These are phyloP conservation scores for Periphyllus acericola DNA, from an alignment of 2,888 invertebrate genomes.

Conservation along the genomic window DNA sequence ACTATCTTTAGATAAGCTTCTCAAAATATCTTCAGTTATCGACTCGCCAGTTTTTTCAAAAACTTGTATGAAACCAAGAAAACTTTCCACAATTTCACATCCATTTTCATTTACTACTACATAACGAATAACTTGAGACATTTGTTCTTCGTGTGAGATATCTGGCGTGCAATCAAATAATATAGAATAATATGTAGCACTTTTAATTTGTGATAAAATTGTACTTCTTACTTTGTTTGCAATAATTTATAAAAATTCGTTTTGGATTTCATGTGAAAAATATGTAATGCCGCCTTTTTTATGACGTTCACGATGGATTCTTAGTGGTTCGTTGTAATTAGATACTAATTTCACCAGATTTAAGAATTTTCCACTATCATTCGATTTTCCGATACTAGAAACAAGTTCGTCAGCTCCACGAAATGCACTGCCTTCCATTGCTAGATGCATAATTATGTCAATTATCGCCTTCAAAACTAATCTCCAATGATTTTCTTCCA, in stretches of 20 bases:
- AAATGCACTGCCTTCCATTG: too few relatives aligned
- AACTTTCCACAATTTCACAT: too few relatives aligned
- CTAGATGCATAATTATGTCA: too few relatives aligned
- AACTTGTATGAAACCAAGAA: background rate
- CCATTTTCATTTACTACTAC: too few relatives aligned
- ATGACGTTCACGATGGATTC: slow-evolving; percentile 6
- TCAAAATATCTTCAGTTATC: background rate
- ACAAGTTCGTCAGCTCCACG: slow-evolving; percentile 29
- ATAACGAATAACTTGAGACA: too few relatives aligned
- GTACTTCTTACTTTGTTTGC: slow-evolving; percentile 14
- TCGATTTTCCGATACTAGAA: slow-evolving; percentile 2
- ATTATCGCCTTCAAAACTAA: slow-evolving; percentile 12
- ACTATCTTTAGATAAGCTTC: background rate
- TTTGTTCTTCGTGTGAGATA: too few relatives aligned
- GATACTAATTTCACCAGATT: slow-evolving; percentile 1
- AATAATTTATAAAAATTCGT: slow-evolving; percentile 27
- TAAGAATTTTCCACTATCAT: slow-evolving; percentile 12
- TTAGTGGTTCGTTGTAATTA: background rate
- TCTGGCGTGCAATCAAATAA: too few relatives aligned
- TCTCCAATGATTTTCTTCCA: too few relatives aligned
- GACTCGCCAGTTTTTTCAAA: too few relatives aligned
- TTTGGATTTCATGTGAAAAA: slow-evolving; percentile 40
- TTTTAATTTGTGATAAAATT: too few relatives aligned
- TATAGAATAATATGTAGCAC: too few relatives aligned
- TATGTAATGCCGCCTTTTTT: slow-evolving; percentile 22